These are phyloP conservation scores for Zoanthus gigantus DNA, from an alignment of 92 coral and sea anemone species.

Conservation along the genomic window DNA sequence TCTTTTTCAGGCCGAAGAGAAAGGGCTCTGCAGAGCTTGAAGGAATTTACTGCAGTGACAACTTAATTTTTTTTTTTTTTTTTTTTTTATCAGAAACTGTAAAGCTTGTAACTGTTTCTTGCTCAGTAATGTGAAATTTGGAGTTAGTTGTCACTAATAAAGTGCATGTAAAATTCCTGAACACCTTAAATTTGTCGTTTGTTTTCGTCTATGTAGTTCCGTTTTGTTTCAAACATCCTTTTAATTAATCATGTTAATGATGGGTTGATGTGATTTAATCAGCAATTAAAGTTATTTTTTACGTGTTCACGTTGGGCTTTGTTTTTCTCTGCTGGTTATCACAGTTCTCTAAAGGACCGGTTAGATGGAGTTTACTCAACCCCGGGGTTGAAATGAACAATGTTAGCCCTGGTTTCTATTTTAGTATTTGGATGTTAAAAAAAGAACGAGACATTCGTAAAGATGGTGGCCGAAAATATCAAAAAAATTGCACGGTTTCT, in stretches of 20 bases:
- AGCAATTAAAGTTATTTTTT: neutral
- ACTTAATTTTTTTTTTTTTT: neutral
- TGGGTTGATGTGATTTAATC: neutral
- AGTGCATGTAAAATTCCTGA: neutral
- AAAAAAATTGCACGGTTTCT: too few species aligned
- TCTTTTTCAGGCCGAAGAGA: slow-evolving; percentile 24
- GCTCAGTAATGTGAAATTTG: neutral
- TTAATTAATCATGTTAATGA: neutral
- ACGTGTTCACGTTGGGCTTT: neutral
- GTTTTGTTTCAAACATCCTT: neutral
- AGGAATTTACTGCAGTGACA: neutral
- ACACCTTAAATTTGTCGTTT: neutral
- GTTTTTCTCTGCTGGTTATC: neutral
- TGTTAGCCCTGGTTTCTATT: too few species aligned
- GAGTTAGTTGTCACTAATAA: neutral
- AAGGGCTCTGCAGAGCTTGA: slow-evolving; percentile 30
- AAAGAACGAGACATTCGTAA: too few species aligned
- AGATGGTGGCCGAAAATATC: too few species aligned
- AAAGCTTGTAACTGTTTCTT: too few species aligned
- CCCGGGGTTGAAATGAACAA: too few species aligned
- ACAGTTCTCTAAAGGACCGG: neutral
- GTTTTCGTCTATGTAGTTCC: neutral
- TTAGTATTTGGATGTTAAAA: too few species aligned
- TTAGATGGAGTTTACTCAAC: too few species aligned
- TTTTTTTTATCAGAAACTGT: neutral